phyloP scores from a whole-genome alignment of 1,140 invertebrate species.

The Phthorimaea operculella region DNA sequence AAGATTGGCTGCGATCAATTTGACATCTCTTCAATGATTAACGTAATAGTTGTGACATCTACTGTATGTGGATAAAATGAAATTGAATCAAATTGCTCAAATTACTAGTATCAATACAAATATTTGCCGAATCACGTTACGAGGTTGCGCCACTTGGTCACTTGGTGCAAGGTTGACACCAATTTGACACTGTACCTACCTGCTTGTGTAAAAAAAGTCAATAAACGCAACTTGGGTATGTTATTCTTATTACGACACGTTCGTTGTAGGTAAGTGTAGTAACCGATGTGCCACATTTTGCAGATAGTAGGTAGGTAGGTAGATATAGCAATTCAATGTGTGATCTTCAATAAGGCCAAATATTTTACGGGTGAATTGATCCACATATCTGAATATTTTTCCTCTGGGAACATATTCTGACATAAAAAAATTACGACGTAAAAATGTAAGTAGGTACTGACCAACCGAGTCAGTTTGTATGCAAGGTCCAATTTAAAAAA shows the following conservation, averaged over 20 bases:
- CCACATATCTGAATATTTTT: too few species aligned
- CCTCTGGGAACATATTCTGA: too few species aligned
- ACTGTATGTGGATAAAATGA: background rate
- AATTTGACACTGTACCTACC: slow-evolving; percentile 22
- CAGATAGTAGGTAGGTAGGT: too few species aligned
- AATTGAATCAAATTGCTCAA: background rate
- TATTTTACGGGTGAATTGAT: too few species aligned
- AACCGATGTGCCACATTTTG: background rate
- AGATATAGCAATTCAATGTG: too few species aligned
- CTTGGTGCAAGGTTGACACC: slow-evolving; percentile 27
- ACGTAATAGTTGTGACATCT: background rate
- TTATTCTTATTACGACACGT: background rate
- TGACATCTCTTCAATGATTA: background rate
- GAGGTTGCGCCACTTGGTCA: slow-evolving; percentile 16
- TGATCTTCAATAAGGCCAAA: too few species aligned
- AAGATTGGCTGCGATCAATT: too few species aligned
- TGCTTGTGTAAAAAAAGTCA: slow-evolving; percentile 9
- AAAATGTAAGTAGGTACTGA: too few species aligned
- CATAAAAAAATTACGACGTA: too few species aligned
- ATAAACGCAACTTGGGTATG: slow-evolving; percentile 4
- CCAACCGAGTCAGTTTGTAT: too few species aligned
- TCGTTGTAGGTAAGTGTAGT: background rate
- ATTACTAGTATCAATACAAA: slow-evolving; percentile 12
- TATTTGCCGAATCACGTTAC: slow-evolving; percentile 20
- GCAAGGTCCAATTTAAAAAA: too few species aligned